Conservation (phyloP, 2,797 vertebrate genomes). For the Arctocebus calabarensis region DNA sequence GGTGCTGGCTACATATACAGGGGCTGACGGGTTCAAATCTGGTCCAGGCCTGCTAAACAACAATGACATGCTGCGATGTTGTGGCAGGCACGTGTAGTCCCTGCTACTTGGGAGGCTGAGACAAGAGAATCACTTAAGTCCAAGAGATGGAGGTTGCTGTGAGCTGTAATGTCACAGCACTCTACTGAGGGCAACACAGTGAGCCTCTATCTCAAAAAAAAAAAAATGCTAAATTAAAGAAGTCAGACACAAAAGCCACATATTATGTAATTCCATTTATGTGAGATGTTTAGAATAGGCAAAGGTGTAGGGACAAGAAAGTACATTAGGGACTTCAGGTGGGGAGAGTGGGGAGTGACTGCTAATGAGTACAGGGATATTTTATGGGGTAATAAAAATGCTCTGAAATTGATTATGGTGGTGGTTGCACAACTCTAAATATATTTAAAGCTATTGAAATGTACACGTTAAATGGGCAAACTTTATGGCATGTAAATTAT, state of each 20-base stretch:
- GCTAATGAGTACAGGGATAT: constrained; percentile 11
- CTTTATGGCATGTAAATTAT: constrained; percentile 35
- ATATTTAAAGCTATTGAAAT: constrained; percentile 55
- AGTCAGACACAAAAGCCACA: background rate
- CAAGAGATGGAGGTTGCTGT: too few species aligned
- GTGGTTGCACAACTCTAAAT: constrained; percentile 40
- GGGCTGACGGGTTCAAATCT: too few species aligned
- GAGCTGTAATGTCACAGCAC: too few species aligned
- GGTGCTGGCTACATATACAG: too few species aligned
- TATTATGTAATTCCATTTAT: background rate
- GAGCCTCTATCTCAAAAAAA: background rate
- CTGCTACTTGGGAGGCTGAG: too few species aligned
- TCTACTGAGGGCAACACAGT: too few species aligned
- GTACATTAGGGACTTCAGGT: background rate
- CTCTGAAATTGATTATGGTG: constrained; percentile 13
- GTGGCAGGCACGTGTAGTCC: too few species aligned
- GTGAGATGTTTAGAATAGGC: background rate
- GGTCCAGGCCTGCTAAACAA: too few species aligned
- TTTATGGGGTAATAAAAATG: constrained; percentile 37
- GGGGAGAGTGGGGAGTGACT: background rate
- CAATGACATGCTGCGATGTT: too few species aligned
- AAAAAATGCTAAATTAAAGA: constrained; percentile 34
- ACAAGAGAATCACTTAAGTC: too few species aligned
- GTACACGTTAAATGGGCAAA: constrained; percentile 10
- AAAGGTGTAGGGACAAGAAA: background rate